Evolutionary conservation across 2,888 invertebrate species (phyloP), one percentile per base, ranked within the genome.

Genomic region (Theristus sp.): DNA sequence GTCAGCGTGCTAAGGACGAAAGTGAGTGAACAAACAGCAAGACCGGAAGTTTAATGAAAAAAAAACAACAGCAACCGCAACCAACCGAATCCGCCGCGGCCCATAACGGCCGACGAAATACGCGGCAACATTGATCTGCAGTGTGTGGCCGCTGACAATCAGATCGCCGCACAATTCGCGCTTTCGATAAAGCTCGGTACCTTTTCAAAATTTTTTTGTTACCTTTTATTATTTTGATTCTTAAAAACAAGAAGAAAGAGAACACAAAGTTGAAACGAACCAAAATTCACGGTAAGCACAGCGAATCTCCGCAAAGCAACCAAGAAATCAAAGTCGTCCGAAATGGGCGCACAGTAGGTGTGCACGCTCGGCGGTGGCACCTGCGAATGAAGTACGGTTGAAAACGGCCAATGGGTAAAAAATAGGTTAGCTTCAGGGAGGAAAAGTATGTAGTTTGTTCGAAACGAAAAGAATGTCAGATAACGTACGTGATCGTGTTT

Each of bases 121-220:
- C 13, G 49, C 13, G 20, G n/a, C 49, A n/a, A 49, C 24, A 3
- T 10, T 49, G 13, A 49, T 20, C n/a, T 49, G 49, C 10, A 70
- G 61, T 6, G 71, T 71, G 60, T 71, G 71, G 6, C 71, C 71
- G 46, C 67, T 67, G 53, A 71, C 72, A 27, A 71, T 70, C 46
- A 71, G 58, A 63, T 71, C 71, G 10, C 71, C 71, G 52, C 71
- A 71, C 20, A 71, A 61, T 56, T 67, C 67, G 1, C 68, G 57
- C 1, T 65, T 10, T 17, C n/a, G 13, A n/a, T 20, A 49, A 3
- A 49, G 49, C n/a, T 49, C 49, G 3, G 49, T 49, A n/a, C 49
- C 49, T 49, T 10, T 13, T 13, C 20, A 38, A 13, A 38, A 13
- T 38, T 38, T 28, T 56, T 17, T 56, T 29, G 10, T 29, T 28